Conservation (phyloP, 2,888 invertebrate genomes). For the Cheiracanthium punctorium region DNA sequence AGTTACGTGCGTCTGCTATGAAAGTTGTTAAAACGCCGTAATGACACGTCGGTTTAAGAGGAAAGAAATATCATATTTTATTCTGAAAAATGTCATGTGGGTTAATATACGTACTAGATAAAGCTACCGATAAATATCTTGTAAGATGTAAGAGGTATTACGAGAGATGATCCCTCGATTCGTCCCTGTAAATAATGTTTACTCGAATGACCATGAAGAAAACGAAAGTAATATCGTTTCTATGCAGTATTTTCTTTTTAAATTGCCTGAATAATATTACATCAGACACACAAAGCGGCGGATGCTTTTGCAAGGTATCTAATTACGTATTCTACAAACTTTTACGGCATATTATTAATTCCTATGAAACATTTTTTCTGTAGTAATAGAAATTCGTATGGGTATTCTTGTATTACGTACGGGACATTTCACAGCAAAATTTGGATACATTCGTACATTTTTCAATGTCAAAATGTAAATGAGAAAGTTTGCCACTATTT, state of each 20-base stretch:
- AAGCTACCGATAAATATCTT: no score
- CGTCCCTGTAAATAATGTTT: neutral
- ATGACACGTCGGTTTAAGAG: slow-evolving; percentile 52
- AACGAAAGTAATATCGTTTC: neutral
- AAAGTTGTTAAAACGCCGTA: neutral
- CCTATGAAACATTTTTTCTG: no score
- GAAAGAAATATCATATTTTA: slow-evolving; percentile 30
- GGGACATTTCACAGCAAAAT: no score
- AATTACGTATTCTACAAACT: no score
- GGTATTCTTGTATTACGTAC: no score
- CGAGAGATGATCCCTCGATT: neutral
- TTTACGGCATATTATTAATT: no score
- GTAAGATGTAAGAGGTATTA: no score
- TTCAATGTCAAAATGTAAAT: no score
- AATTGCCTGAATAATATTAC: slow-evolving; percentile 1
- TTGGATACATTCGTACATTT: no score
- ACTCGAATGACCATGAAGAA: neutral
- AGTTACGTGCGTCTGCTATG: slow-evolving; percentile 37
- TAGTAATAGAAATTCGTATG: no score
- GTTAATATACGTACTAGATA: neutral
- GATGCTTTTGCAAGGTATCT: slow-evolving; percentile 57
- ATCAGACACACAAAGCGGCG: neutral
- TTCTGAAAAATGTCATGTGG: slow-evolving; percentile 16
- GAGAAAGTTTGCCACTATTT: no score
- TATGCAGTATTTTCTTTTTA: slow-evolving; percentile 1